Conservation (phyloP, 2,797 vertebrate species). For the Rhinoraja longicauda region DNA sequence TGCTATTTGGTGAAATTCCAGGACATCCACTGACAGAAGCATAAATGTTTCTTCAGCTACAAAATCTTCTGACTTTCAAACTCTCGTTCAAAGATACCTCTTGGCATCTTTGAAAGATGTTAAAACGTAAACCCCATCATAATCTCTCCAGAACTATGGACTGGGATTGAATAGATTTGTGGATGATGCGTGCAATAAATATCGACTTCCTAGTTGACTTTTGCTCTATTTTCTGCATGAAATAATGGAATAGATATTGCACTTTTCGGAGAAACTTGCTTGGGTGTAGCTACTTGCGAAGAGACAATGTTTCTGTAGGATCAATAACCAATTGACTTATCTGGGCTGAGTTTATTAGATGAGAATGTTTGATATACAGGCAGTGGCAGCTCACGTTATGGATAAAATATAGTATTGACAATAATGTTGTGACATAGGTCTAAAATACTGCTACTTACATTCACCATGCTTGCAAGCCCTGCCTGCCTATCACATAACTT, state of each 20-base stretch:
- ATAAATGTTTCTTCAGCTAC: neutral
- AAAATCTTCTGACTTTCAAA: neutral
- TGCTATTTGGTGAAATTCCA: neutral
- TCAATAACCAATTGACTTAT: neutral
- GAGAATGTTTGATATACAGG: neutral
- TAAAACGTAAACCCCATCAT: neutral
- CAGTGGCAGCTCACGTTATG: neutral
- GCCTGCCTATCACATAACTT: neutral
- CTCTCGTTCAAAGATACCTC: no score
- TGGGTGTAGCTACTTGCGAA: neutral
- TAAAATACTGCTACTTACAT: neutral
- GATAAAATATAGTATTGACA: neutral
- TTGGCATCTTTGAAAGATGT: neutral
- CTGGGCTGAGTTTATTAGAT: neutral
- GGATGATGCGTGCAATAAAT: neutral
- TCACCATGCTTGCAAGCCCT: neutral
- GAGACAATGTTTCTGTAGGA: neutral
- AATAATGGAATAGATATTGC: conserved; percentile 6
- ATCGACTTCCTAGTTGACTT: neutral
- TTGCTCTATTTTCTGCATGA: neutral
- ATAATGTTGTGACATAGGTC: neutral
- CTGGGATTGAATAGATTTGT: neutral
- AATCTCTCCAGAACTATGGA: neutral
- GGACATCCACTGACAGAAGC: neutral
- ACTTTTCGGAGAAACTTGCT: neutral